Evolutionary conservation across 2,888 invertebrate genomes (phyloP), one percentile per base, ranked within the genome.

Genomic region (Pomacea canaliculata): DNA sequence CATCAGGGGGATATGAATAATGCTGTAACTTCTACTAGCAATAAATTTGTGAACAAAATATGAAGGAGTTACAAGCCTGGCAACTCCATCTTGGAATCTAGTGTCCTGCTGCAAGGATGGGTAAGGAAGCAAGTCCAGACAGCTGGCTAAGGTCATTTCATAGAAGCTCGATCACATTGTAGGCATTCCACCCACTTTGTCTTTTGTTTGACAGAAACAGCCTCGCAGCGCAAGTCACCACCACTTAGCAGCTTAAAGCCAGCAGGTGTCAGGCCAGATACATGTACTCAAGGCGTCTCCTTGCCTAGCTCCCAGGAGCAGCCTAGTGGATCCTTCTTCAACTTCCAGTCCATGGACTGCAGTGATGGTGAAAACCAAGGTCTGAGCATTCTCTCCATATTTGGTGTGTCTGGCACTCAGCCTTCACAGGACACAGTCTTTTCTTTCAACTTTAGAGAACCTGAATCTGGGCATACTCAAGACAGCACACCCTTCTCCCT

Each of bases 361-460:
- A 59, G 71, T 60, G 76, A 76, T 12, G 18, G 46, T 27, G 12
- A 59, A 7, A 56, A 63, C n/a, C 51, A 56, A 56, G 68, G 76
- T 8, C 68, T 71, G 12, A 71, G 66, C 23, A 19, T 71, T 1
- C 68, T 76, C 19, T 76, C 71, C n/a, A 60, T 71, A 56, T 71
- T 71, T 71, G 70, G 73, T 60, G 18, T 60, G 37, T 5, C 59
- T 18, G 67, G 63, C 67, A 73, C 66, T 12, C 67, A 71, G 51
- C 37, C 76, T 56, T 59, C 65, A 56, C 63, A 79, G 19, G 79
- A 79, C 71, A 70, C 78, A 7, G 73, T 77, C 48, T 81, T 81
- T 51, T 76, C 79, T 3, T 81, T 82, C 63, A 79, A 70, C 51
- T 81, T 81, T 78, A 75, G 79, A 10, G 75, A 76, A 9, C 49